Evolutionary conservation across 2,888 invertebrate species (phyloP), one percentile per base, ranked within the genome.

Genomic region (Acanthosepion pharaonis): DNA sequence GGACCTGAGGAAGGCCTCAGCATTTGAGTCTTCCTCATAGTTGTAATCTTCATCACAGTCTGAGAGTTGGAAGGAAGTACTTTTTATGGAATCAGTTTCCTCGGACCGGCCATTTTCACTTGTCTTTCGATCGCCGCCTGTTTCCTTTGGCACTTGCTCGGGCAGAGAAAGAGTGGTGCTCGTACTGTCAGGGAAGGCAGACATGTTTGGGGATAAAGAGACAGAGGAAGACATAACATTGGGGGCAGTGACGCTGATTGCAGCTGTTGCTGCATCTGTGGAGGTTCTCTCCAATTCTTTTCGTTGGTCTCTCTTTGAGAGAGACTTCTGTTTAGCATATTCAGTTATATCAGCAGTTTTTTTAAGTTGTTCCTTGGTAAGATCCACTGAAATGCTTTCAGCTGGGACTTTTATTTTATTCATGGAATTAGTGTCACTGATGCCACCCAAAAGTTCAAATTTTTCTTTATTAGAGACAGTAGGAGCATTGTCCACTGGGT

Each of bases 1-100:
- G 23, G 96, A 95, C 91, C 95, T 96, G 15, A 96, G 95, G 94
- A 96, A 96, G 93, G 95, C 95, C 51, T 96, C 96, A 28, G 96
- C 96, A 25, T 96, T 96, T 78, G 95, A 95, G n/a, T 95, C 95
- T 94, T 94, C 94, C 28, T 49, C 93, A 49, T 93, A 53, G 28
- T 93, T 93, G 51, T 93, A 93, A 15, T 93, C 93, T 5, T 78
- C 78, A 93, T 93, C 93, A 93, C 93, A 93, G 49, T 93, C 93
- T n/a, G 93, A 93, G 93, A 93, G 53, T 49, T 93, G 93, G 25
- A 51, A 49, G n/a, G 93, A 93, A 53, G 93, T 28, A 51, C 93
- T 93, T 93, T 93, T 93, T 3, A 28, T 53, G 42, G 93, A 93
- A 51, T 49, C 93, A 0, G 53, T 33, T 25, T 93, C 93, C 28